Conservation (phyloP, 1,140 invertebrate genomes). For the Thaumatotibia leucotreta region DNA sequence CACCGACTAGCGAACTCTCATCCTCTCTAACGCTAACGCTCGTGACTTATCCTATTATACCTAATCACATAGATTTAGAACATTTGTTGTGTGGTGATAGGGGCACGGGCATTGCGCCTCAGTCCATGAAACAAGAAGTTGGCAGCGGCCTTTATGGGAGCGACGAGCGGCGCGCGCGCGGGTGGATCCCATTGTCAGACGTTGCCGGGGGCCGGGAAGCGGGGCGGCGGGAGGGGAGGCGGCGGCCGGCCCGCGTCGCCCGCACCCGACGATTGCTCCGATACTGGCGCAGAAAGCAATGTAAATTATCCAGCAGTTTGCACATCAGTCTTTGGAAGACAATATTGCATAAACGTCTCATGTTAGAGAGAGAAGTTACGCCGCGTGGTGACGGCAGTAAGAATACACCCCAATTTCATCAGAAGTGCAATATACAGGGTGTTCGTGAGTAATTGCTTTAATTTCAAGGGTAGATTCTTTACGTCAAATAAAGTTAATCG, state of each 20-base stretch:
- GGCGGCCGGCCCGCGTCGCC: conserved; percentile 72
- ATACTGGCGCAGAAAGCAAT: conserved; percentile 54
- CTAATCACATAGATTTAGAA: conserved; percentile 76
- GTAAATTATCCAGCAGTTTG: too few species aligned
- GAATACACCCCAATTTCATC: too few species aligned
- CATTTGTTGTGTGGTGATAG: conserved; percentile 74
- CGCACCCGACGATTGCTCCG: conserved; percentile 70
- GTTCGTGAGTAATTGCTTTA: too few species aligned
- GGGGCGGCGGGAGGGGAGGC: conserved; percentile 82
- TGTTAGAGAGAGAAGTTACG: too few species aligned
- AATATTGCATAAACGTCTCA: too few species aligned
- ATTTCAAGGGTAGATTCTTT: too few species aligned
- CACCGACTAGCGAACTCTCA: conserved; percentile 48
- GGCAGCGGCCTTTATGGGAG: conserved; percentile 78
- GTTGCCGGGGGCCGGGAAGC: conserved; percentile 81
- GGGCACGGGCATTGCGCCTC: conserved; percentile 62
- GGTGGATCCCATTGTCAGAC: conserved; percentile 82
- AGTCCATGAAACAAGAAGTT: conserved; percentile 76
- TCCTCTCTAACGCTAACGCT: conserved; percentile 47
- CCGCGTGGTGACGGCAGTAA: too few species aligned
- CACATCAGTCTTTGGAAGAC: too few species aligned
- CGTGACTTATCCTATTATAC: conserved; percentile 67
- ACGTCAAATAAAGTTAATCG: too few species aligned
- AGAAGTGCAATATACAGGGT: too few species aligned
- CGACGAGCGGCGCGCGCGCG: conserved; percentile 67